phyloP scores from a whole-genome alignment of 37 sponge, comb jelly and placozoan genomes.

The Petrosia ficiformis region DNA sequence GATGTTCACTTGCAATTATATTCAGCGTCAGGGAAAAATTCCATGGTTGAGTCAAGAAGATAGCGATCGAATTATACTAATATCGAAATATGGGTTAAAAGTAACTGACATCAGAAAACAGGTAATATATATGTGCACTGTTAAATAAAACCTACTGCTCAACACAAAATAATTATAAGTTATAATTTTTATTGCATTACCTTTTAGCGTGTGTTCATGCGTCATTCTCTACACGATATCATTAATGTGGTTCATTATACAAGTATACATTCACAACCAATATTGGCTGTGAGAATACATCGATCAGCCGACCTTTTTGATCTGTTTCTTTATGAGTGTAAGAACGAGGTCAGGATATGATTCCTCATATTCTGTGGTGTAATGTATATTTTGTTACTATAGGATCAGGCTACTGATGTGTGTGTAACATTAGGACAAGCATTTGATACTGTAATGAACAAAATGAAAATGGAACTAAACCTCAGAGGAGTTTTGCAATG shows the following conservation, averaged over 20 bases:
- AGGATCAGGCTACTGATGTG: constrained; percentile 75
- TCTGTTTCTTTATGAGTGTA: constrained; percentile 65
- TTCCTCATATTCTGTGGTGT: neutral
- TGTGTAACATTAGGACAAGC: constrained; percentile 79
- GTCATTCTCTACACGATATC: constrained; percentile 80
- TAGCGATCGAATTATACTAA: constrained; percentile 37
- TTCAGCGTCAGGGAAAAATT: constrained; percentile 64
- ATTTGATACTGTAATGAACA: constrained; percentile 72
- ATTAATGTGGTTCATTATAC: constrained; percentile 69
- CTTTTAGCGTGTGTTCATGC: constrained; percentile 40
- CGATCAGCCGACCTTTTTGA: constrained; percentile 33
- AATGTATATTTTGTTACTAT: neutral
- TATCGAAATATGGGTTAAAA: constrained; percentile 81
- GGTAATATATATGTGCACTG: constrained; percentile 6
- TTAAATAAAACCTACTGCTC: neutral
- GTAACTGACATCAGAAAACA: constrained; percentile 56
- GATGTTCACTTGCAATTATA: neutral
- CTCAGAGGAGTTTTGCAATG: neutral
- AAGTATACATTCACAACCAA: constrained; percentile 57
- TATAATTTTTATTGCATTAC: neutral
- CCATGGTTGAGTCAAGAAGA: constrained; percentile 54
- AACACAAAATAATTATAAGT: neutral
- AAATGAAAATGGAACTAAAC: constrained; percentile 18
- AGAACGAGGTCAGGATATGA: constrained; percentile 42
- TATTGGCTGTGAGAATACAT: constrained; percentile 58